Percentiles rank a stretch among this genome's conserved stretches.
These are phyloP conservation scores for Rhynchonycteris naso DNA, from an alignment of 2,797 vertebrate species.

Conservation along the genomic window DNA sequence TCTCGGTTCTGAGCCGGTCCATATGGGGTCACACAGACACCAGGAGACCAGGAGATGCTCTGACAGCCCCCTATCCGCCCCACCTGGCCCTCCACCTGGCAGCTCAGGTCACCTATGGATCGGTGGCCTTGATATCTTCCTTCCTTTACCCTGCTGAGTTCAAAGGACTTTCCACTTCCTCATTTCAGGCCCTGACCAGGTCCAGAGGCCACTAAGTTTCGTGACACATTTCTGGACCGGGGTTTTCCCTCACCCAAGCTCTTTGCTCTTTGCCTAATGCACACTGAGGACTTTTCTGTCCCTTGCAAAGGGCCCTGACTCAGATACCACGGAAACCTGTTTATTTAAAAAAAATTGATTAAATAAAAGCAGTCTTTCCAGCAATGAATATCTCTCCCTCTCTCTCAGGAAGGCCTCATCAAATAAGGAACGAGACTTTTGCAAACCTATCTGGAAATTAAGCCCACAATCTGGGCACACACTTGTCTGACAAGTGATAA, in stretches of 20 bases:
- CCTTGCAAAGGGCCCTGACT: background rate
- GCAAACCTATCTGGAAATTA: conserved; percentile 63
- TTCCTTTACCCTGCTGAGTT: too few relatives aligned
- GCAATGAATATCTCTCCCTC: background rate
- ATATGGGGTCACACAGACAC: rapidly evolving
- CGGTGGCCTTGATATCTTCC: background rate
- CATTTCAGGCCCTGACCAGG: background rate
- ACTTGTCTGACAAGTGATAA: conserved; percentile 83
- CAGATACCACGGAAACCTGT: conserved; percentile 49
- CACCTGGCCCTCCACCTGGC: background rate
- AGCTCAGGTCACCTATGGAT: too few relatives aligned
- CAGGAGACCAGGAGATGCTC: background rate
- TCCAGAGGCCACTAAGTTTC: background rate
- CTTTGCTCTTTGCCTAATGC: background rate
- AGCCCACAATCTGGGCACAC: conserved; percentile 47
- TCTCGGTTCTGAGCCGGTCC: background rate
- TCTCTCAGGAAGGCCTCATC: background rate
- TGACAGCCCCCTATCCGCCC: rapidly evolving
- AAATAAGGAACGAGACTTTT: background rate
- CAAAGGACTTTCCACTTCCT: background rate
- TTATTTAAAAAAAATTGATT: conserved; percentile 48
- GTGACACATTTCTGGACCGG: background rate
- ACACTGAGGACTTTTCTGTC: background rate
- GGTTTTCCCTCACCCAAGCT: rapidly evolving
- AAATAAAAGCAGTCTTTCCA: background rate